Base-by-base conservation (phyloP, 2,113 vertebrate species). In the Reinhardtius hippoglossoides region DNA sequence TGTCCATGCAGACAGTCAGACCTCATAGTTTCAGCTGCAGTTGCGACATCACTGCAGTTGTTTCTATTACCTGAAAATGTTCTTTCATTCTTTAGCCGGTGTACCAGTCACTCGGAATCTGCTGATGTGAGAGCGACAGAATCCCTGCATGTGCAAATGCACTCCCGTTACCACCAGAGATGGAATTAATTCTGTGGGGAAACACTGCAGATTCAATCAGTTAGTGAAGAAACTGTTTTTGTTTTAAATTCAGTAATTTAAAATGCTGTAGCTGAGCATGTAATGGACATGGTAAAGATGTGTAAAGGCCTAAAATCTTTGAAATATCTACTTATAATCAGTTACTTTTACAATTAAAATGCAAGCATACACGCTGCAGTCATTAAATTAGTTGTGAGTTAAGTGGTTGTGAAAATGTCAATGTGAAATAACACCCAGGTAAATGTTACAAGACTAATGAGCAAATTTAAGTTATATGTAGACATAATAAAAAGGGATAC, bases 191-290 rank as follows among this genome's bases (percentile, higher is more conserved):
- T 37, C 35, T 37, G 35, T 37, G 35, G 35, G 8, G 8, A 37
- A 37, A 46, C 44, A 46, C 4, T 16, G 44, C 44, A 46, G 12
- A 74, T 26, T 70, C 61, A 67, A 48, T 48, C 44, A 78, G 7
- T 7, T 12, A 66, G 42, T 10, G 0, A 37, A 55, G 26, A 57
- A 27, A 31, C 13, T 50, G 18, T 42, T 73, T 67, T 20, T 55
- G 55, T 63, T 79, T 76, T 66, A 66, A 24, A 46, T 59, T 81
- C 63, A 70, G 61, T 72, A 35, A 72, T 75, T 70, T 27, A 14
- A 62, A 71, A 14, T 56, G 7, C 35, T 23, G 52, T 27, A 62
- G 52, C 26, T 61, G 57, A 60, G 60, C 40, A 27, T 18, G 61
- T 67, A 69, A 76, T 76, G 61, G 67, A 54, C 44, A 58, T 10